Base-by-base conservation (phyloP, 1,140 invertebrate genomes). In the Pseudomyrmex sp. region DNA sequence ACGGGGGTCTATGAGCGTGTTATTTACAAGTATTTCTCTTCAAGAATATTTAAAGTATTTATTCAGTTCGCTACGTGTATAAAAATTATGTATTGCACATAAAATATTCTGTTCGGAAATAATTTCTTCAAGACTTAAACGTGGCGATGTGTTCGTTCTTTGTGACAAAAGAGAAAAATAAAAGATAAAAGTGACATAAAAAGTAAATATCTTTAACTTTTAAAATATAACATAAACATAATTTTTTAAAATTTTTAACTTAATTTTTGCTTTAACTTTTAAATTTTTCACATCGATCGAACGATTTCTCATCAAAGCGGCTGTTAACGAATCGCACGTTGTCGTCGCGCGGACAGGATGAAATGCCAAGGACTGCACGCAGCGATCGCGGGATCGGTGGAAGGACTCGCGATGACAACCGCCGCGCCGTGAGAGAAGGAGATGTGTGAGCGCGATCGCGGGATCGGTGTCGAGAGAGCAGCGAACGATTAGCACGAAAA, bases 401-500 rank as follows among this genome's bases (percentile, higher is more conserved):
- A 75, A 56, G 70, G 70, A 65, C 70, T 26, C 23, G 26, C 23
- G 5, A 59, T 87, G 86, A 88, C 86, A 76, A 62, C n/a, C 58
- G 44, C 82, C n/a, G 62, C 58, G 50, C 82, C n/a, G 62, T 48
- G 85, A 56, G 72, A 58, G 50, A 73, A 62, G 79, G 70, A 86
- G 50, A 77, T 59, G 59, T 26, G 76, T 46, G 84, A 68, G 65
- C 59, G 79, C 44, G 85, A 88, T 88, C 76, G 75, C 69, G 69
- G 87, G 84, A 89, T 88, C 88, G 80, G 88, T 88, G 88, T 89
- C 87, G 84, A 83, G 84, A 35, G 5, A 88, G 54, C 66, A 85
- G 80, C 62, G 72, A 89, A 89, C 88, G 88, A 89, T 89, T 89
- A 89, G 88, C 87, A 75, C 86, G 82, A 62, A 85, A 89, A 82